Percentiles rank a stretch among this genome's conserved stretches.
phyloP scores from a whole-genome alignment of 2,888 invertebrate genomes.

The Clusia tigrina region DNA sequence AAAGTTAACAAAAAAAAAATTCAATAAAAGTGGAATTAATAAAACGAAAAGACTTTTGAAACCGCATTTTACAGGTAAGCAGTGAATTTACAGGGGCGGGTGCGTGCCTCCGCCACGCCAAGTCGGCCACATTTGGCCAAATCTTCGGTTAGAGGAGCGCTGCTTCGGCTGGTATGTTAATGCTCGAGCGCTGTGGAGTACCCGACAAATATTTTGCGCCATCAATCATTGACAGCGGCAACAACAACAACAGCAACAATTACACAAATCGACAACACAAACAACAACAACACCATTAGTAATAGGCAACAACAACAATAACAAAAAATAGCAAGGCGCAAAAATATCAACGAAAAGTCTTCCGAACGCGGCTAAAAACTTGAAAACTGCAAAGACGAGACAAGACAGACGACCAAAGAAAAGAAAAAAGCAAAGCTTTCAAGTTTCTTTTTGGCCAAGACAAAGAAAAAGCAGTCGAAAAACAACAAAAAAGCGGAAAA shows the following conservation, averaged over 20 bases:
- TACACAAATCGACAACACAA: constrained; percentile 16
- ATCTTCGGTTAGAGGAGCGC: too few relatives aligned
- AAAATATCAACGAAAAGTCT: constrained; percentile 6
- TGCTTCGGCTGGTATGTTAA: constrained; percentile 7
- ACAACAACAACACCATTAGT: constrained; percentile 5
- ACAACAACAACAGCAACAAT: neutral
- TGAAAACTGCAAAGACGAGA: neutral
- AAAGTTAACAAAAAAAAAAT: neutral
- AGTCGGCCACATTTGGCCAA: neutral
- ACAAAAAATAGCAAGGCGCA: neutral
- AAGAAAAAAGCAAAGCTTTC: constrained; percentile 27
- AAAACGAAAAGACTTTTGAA: neutral
- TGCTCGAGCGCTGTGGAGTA: neutral
- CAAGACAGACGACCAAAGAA: neutral
- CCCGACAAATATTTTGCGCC: constrained; percentile 23
- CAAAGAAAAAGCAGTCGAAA: constrained; percentile 11
- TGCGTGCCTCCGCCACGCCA: neutral
- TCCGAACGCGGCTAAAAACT: constrained; percentile 5
- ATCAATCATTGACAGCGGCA: constrained; percentile 27
- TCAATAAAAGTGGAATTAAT: neutral
- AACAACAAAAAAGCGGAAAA: neutral
- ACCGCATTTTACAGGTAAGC: neutral
- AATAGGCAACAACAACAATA: neutral
- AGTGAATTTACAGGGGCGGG: neutral
- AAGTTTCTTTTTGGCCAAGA: constrained; percentile 18